These are phyloP conservation scores for Peromyscus melanophrys DNA, from an alignment of 2,797 vertebrate genomes.

Conservation along the genomic window DNA sequence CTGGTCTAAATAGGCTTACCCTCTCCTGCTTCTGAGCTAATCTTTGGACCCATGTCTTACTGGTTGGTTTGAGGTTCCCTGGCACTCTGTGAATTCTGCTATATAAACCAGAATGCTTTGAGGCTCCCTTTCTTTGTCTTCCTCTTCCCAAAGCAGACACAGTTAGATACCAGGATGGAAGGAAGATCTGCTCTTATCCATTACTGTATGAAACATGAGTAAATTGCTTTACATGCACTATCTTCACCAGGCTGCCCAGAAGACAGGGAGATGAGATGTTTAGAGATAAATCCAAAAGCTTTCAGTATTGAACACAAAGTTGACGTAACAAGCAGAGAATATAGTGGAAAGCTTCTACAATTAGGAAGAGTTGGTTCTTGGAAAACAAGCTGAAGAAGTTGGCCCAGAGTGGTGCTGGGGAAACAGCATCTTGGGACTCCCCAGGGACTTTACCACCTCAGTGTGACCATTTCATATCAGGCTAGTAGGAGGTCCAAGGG, in stretches of 20 bases:
- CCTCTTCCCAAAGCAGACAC: slow-evolving; percentile 56
- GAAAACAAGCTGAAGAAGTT: neutral
- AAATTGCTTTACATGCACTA: neutral
- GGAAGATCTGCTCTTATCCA: slow-evolving; percentile 5
- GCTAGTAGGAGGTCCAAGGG: neutral
- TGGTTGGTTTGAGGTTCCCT: neutral
- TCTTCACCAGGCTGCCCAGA: neutral
- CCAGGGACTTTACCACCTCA: neutral
- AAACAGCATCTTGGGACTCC: neutral
- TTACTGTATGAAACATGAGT: slow-evolving; percentile 30
- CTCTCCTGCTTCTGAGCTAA: neutral
- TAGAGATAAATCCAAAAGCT: slow-evolving; percentile 6
- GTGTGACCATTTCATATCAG: neutral
- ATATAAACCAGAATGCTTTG: neutral
- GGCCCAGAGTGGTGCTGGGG: neutral
- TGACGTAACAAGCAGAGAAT: slow-evolving; percentile 6
- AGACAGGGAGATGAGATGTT: neutral
- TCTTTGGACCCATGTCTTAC: neutral
- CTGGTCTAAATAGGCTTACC: neutral
- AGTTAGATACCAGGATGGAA: neutral
- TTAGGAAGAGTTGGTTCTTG: slow-evolving; percentile 37
- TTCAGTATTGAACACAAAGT: neutral
- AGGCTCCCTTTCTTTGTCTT: neutral
- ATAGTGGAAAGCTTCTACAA: neutral
- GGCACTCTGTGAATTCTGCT: neutral